Conservation (phyloP, 2,888 invertebrate species). For the Chesias legatella region DNA sequence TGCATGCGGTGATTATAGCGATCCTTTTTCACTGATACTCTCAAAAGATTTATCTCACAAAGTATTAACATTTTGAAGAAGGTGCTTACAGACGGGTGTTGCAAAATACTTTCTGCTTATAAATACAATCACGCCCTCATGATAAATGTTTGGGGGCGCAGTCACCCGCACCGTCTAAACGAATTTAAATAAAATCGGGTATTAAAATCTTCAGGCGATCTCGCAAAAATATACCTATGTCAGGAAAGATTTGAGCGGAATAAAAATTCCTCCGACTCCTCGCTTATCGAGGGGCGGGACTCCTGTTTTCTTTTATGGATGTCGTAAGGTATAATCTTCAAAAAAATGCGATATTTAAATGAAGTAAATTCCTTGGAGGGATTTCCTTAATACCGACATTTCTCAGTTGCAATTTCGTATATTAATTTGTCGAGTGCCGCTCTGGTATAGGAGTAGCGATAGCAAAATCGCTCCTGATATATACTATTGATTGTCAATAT, state of each 20-base stretch:
- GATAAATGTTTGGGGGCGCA: conserved; percentile 72
- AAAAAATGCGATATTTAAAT: conserved; percentile 81
- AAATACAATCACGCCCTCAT: conserved; percentile 72
- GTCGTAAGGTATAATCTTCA: conserved; percentile 80
- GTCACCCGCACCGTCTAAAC: conserved; percentile 71
- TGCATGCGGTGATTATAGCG: conserved; percentile 30
- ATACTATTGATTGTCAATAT: conserved; percentile 5
- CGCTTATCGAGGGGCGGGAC: conserved; percentile 76
- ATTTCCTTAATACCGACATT: conserved; percentile 64
- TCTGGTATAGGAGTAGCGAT: background rate
- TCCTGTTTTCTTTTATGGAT: conserved; percentile 80
- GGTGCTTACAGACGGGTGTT: conserved; percentile 28
- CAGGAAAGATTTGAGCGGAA: conserved; percentile 78
- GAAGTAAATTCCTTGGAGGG: conserved; percentile 73
- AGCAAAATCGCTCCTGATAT: background rate
- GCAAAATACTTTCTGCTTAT: conserved; percentile 54
- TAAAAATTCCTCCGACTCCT: conserved; percentile 78
- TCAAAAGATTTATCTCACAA: conserved; percentile 27
- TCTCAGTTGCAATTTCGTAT: conserved; percentile 66
- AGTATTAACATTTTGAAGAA: conserved; percentile 28
- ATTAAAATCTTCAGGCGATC: conserved; percentile 77
- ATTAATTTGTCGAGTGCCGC: conserved; percentile 47
- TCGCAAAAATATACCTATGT: conserved; percentile 78
- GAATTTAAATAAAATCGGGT: conserved; percentile 79
- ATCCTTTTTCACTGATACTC: conserved; percentile 27